Base-by-base conservation (phyloP, 2,113 vertebrate species). In the Rattus rattus region DNA sequence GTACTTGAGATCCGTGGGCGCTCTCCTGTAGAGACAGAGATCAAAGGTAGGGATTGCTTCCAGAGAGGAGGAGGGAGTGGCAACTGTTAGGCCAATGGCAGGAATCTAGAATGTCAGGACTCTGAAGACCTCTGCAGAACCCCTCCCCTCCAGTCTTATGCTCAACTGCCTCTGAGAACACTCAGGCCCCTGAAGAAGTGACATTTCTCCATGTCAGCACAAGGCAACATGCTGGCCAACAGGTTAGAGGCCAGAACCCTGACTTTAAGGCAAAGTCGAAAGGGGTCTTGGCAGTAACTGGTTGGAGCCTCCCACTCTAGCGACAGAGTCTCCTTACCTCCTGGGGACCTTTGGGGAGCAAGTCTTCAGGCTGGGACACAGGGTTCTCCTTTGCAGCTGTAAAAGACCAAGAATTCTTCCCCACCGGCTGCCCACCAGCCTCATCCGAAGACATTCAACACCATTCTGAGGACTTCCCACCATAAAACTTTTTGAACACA, bases 21-120 rank as follows among this genome's bases (percentile, higher is more conserved):
- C 75, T 52, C 36, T 77, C 56, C 97, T 97, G 95, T 28, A 49
- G 80, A 56, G 79, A 36, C 88, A 94, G 19, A 65, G 67, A 77
- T 20, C 63, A 86, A 83, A 95, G 4, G 19, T 16, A 12, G 33
- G 36, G 90, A 33, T 56, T 69, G 61, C 72, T 36, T 59, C 67
- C 7, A 24, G 52, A 49, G 47, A 36, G 65, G 39, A 81, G 30
- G 67, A 59, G 16, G 63, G 16, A 12, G 67, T 77, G 61, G 30
- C 54, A 75, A 24, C 56, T 36, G 61, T n/a, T 0, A 36, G 61
- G 47, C 67, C 14, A 56, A 87, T 24, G 63, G 83, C 83, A 87
- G 85, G 39, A 76, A 52, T 36, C 54, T 17, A n/a, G 36, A 56
- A 54, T 36, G 56, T 33, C 61, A 79, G 88, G 26, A 22, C 75